A percentile compares a stretch with the other conserved stretches of the same genome.
These are phyloP conservation scores for Gymnorhina tibicen DNA, from an alignment of 2,113 vertebrate genomes.

Conservation along the genomic window DNA sequence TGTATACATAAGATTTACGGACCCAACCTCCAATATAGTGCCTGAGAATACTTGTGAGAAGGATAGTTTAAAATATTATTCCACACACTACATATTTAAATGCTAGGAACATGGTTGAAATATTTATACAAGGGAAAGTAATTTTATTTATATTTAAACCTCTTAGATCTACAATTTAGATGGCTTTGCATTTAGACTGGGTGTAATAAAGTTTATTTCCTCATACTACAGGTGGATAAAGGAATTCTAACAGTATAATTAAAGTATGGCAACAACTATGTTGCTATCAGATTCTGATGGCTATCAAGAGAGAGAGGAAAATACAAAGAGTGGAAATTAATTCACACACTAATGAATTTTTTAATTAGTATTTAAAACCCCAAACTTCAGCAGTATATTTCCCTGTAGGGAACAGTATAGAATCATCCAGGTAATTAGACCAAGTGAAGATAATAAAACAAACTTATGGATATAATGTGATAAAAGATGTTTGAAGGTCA, in stretches of 20 bases:
- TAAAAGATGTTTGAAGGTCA: slow-evolving; percentile 70
- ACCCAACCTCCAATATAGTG: neutral
- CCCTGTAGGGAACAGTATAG: slow-evolving; percentile 66
- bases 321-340: slow-evolving; percentile 71
- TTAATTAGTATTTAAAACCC: slow-evolving; percentile 76
- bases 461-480: slow-evolving; percentile 54
- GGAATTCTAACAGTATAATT: slow-evolving; percentile 37
- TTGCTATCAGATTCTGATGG: slow-evolving; percentile 56
- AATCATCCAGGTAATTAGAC: slow-evolving; percentile 73
- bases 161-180: neutral
- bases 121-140: neutral
- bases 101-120: neutral
- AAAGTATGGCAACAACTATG: slow-evolving; percentile 17
- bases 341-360: slow-evolving; percentile 76
- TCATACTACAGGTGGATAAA: neutral
- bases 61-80: neutral
- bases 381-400: slow-evolving; percentile 68
- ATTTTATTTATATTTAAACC: neutral
- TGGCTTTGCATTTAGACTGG: neutral
- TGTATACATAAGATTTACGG: neutral
- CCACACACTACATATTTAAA: neutral
- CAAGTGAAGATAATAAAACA: slow-evolving; percentile 66
- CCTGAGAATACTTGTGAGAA: neutral
- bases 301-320: slow-evolving; percentile 60
- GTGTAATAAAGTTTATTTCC: neutral